Evolutionary conservation across 2,113 vertebrate genomes (phyloP).

Genomic region (Perccottus glenii): DNA sequence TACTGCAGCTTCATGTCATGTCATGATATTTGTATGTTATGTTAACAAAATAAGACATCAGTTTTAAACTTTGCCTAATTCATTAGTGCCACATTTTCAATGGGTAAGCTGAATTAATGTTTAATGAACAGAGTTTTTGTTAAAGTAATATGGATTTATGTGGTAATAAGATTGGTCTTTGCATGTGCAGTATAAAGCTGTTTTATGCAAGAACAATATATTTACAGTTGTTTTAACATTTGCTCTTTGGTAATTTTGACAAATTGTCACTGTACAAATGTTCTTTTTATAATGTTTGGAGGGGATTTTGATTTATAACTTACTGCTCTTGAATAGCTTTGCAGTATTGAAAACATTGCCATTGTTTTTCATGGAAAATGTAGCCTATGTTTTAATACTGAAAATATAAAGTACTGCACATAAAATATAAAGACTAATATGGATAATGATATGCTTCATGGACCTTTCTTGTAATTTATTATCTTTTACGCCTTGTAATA

Average conservation of each 20-base stretch:
- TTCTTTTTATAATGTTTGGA: slow-evolving; percentile 22
- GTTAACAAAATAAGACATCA: slow-evolving; percentile 15
- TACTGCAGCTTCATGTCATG: slow-evolving; percentile 21
- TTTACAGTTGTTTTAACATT: slow-evolving; percentile 23
- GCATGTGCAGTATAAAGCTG: slow-evolving; percentile 43
- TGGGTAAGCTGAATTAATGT: slow-evolving; percentile 11
- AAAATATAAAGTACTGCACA: slow-evolving; percentile 30
- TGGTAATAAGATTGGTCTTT: slow-evolving; percentile 18
- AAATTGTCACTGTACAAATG: not conserved
- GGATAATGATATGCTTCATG: slow-evolving; percentile 24
- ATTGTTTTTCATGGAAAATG: slow-evolving; percentile 29
- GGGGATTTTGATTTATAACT: too few species aligned
- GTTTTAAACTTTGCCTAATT: slow-evolving; percentile 24
- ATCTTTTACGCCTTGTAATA: slow-evolving; percentile 18
- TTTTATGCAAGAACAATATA: slow-evolving; percentile 22
- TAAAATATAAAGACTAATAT: slow-evolving; percentile 42
- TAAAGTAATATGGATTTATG: slow-evolving; percentile 9
- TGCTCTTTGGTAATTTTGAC: slow-evolving; percentile 66
- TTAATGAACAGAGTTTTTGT: not conserved
- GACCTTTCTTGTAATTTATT: slow-evolving; percentile 7
- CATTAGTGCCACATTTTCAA: slow-evolving; percentile 19
- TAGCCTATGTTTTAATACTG: slow-evolving; percentile 41
- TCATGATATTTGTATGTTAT: slow-evolving; percentile 24
- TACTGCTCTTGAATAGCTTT: slow-evolving; percentile 34
- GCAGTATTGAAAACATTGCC: slow-evolving; percentile 39